Percentiles rank a stretch among this genome's conserved stretches.
Conservation (phyloP, 2,797 vertebrate genomes). For the Enteromius viviparus region DNA sequence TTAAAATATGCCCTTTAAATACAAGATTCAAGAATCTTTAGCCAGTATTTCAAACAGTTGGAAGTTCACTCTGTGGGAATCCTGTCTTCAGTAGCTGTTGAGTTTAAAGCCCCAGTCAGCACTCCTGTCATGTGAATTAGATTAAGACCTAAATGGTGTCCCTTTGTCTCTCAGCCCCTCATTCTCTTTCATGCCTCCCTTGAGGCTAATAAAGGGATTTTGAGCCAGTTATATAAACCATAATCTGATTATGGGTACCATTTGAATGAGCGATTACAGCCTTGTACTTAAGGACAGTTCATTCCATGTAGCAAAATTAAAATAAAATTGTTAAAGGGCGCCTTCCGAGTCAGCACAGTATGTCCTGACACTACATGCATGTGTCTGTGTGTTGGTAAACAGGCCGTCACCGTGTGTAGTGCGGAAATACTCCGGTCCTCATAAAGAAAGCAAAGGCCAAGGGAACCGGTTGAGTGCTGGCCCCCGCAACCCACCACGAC, state of each 20-base stretch:
- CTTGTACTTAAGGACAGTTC: neutral
- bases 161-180: neutral
- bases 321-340: neutral
- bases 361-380: neutral
- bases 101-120: neutral
- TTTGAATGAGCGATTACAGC: slow-evolving; percentile 2
- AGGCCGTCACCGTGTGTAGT: slow-evolving; percentile 88
- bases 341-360: neutral
- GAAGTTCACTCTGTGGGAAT: neutral
- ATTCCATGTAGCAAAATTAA: neutral
- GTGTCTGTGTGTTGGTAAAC: slow-evolving; percentile 17
- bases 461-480: slow-evolving; percentile 82
- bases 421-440: slow-evolving; percentile 81
- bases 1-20: neutral
- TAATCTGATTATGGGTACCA: slow-evolving; percentile 33
- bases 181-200: neutral
- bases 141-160: slow-evolving; percentile 62
- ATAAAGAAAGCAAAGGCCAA: slow-evolving; percentile 84
- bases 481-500: slow-evolving; percentile 80
- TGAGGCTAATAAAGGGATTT: neutral
- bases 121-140: slow-evolving; percentile 65
- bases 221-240: slow-evolving; percentile 20
- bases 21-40: neutral
- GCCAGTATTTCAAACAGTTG: neutral
- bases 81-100: neutral